Percentiles rank a stretch among this genome's conserved stretches.
Conservation (phyloP, 1,140 invertebrate genomes). For the Branchinecta lynchi region DNA sequence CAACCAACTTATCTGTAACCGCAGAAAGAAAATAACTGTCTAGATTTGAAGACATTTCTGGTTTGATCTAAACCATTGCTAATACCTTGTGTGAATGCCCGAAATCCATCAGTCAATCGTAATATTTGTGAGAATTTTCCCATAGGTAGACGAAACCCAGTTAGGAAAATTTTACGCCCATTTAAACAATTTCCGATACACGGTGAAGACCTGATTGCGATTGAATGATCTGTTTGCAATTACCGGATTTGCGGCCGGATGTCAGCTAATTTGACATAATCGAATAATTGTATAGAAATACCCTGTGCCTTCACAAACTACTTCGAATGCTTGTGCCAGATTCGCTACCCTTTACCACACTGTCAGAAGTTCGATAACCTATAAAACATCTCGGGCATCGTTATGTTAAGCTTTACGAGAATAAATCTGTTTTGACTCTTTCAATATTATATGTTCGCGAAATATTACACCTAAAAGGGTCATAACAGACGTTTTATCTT, state of each 20-base stretch:
- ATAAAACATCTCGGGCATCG: too few relatives aligned
- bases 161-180: neutral
- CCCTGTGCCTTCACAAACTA: too few relatives aligned
- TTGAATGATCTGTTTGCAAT: neutral
- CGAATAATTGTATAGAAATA: too few relatives aligned
- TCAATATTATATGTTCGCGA: too few relatives aligned
- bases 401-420: too few relatives aligned
- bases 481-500: too few relatives aligned
- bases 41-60: neutral
- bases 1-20: neutral
- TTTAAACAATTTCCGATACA: constrained; percentile 4
- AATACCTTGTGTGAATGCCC: constrained; percentile 4
- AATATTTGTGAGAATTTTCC: neutral
- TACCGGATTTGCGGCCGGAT: neutral
- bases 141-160: neutral
- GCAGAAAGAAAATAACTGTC: constrained; percentile 6
- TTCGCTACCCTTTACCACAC: too few relatives aligned
- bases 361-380: too few relatives aligned
- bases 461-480: too few relatives aligned
- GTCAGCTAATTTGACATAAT: too few relatives aligned
- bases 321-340: too few relatives aligned
- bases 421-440: too few relatives aligned
- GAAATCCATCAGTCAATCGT: constrained; percentile 5
- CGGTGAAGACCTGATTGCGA: neutral
- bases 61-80: constrained; percentile 11